Percentiles rank a stretch among this genome's conserved stretches.
Evolutionary conservation across 2,888 invertebrate genomes (phyloP).

Genomic region (Palloptera scutellata): DNA sequence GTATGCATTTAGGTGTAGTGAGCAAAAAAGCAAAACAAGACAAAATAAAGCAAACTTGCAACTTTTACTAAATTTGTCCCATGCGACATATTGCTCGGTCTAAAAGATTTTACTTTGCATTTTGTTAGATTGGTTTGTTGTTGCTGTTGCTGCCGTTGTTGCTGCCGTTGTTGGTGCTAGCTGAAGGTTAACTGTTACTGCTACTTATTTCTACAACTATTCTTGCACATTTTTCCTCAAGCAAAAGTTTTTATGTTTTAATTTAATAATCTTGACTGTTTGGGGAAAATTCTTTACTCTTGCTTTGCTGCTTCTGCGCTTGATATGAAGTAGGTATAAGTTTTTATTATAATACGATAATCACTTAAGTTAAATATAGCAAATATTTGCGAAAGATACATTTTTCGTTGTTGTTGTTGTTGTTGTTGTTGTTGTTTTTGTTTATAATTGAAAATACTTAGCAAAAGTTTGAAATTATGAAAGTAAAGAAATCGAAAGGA

Average conservation of each 20-base stretch:
- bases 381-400: slow-evolving; percentile 5
- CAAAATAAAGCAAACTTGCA: no score
- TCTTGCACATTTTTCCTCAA: slow-evolving; percentile 17
- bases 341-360: slow-evolving; percentile 36
- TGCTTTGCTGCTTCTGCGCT: background rate
- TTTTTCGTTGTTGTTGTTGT: background rate
- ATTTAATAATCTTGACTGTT: slow-evolving; percentile 49
- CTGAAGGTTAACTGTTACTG: no score
- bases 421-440: slow-evolving; percentile 6
- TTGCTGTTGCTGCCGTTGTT: no score
- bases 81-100: slow-evolving; percentile 55
- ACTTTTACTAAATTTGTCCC: slow-evolving; percentile 51
- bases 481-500: no score
- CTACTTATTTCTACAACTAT: background rate
- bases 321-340: slow-evolving; percentile 9
- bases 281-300: background rate
- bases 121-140: background rate
- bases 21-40: background rate
- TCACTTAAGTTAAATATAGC: slow-evolving; percentile 34
- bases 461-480: no score
- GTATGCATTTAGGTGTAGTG: no score
- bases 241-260: slow-evolving; percentile 47
- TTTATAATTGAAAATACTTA: no score
- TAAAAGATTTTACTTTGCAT: slow-evolving; percentile 45
- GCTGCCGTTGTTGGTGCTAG: no score